A percentile compares a stretch with the other conserved stretches of the same genome.
phyloP scores from a whole-genome alignment of 2,888 invertebrate species.

The Acleris literana region DNA sequence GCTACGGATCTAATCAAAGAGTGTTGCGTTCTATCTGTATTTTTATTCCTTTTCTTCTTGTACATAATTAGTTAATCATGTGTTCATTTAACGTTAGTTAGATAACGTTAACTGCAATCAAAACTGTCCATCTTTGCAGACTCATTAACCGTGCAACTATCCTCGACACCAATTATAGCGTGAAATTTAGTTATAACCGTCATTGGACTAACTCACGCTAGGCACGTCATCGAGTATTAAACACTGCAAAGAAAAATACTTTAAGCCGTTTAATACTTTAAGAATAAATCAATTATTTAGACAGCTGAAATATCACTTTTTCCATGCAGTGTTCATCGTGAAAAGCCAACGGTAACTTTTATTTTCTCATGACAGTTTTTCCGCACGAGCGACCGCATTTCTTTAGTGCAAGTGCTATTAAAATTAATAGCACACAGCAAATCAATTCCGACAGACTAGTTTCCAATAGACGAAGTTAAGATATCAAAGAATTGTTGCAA shows the following conservation, averaged over 20 bases:
- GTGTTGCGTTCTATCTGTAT: constrained; percentile 12
- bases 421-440: constrained; percentile 34
- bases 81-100: not conserved
- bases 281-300: constrained; percentile 20
- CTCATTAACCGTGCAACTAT: constrained; percentile 4
- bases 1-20: constrained; percentile 23
- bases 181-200: constrained; percentile 25
- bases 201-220: constrained; percentile 17
- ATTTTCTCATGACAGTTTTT: constrained; percentile 37
- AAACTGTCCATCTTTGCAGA: too few species aligned
- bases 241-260: constrained; percentile 13
- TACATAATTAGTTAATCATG: not conserved
- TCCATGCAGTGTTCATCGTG: constrained; percentile 23
- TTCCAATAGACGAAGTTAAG: too few species aligned
- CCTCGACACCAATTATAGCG: constrained; percentile 20
- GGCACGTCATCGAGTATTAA: constrained; percentile 1
- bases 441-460: constrained; percentile 12
- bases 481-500: too few species aligned
- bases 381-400: constrained; percentile 31
- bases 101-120: not conserved
- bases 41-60: constrained; percentile 14
- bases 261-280: constrained; percentile 8
- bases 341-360: constrained; percentile 27
- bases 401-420: constrained; percentile 29
- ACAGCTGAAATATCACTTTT: constrained; percentile 31